Conservation (phyloP, 1,140 invertebrate genomes). For the Aphaenogaster floridana region DNA sequence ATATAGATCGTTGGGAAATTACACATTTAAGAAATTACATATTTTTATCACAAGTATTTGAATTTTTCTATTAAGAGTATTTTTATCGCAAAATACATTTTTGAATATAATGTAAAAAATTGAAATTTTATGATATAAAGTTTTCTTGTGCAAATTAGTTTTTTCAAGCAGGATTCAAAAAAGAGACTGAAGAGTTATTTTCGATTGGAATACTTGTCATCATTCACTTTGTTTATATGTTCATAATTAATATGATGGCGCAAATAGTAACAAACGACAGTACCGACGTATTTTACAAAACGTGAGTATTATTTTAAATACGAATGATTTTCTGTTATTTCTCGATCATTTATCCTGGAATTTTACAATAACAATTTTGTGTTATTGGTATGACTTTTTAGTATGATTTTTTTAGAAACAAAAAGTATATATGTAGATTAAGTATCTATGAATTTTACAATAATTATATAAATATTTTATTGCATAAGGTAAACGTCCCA, state of each 20-base stretch:
- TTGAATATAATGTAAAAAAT: not conserved
- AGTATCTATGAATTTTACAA: not conserved
- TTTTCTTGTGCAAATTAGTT: constrained; percentile 1
- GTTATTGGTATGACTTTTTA: not conserved
- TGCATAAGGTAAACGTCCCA: too few relatives aligned
- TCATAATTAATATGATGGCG: not conserved
- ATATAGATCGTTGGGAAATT: not conserved
- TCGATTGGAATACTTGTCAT: not conserved
- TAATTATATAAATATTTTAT: not conserved
- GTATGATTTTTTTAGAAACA: not conserved
- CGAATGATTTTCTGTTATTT: constrained; percentile 10
- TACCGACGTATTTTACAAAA: not conserved
- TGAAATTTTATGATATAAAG: not conserved
- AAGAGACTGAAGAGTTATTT: not conserved
- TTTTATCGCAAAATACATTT: not conserved
- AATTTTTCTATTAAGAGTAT: not conserved
- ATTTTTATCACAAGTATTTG: not conserved
- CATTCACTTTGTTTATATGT: constrained; percentile 14
- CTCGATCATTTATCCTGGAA: not conserved
- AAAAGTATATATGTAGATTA: constrained; percentile 3
- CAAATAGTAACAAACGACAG: constrained; percentile 1
- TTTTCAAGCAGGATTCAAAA: not conserved
- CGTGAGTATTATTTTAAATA: not conserved
- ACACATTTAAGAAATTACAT: not conserved
- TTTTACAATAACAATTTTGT: not conserved